Evolutionary conservation across 1,140 invertebrate species (phyloP).

Genomic region (Gonatopus flavifemur): DNA sequence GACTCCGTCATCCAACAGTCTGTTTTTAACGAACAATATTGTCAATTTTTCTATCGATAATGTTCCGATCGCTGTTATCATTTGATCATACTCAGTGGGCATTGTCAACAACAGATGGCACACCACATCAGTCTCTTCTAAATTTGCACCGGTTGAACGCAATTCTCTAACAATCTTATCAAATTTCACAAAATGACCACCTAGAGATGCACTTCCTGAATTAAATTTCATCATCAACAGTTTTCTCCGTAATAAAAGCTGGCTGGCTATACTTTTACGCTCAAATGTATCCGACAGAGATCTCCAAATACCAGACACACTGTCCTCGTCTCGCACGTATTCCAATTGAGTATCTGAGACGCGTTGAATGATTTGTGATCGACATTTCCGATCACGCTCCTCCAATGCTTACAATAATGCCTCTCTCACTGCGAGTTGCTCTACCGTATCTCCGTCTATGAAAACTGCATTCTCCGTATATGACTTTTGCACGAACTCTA

Average conservation of each 20-base stretch:
- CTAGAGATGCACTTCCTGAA: not conserved
- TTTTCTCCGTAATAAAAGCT: not conserved
- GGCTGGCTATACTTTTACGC: not conserved
- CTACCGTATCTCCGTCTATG: no score
- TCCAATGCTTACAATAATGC: no score
- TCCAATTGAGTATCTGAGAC: no score
- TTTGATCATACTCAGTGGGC: conserved; percentile 15
- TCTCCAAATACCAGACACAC: no score
- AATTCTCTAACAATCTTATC: not conserved
- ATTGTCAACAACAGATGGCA: conserved; percentile 16
- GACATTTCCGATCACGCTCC: no score
- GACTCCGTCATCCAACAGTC: conserved; percentile 27
- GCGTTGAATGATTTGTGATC: no score
- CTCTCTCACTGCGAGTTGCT: no score
- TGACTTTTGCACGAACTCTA: no score
- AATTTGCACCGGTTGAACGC: no score
- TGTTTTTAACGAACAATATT: conserved; percentile 28
- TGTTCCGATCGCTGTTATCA: conserved; percentile 29
- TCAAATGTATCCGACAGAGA: no score
- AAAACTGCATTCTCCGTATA: no score
- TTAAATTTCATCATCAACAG: not conserved
- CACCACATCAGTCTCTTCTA: conserved; percentile 23
- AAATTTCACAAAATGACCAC: not conserved
- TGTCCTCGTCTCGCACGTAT: no score
- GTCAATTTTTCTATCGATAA: conserved; percentile 21